A percentile compares a stretch with the other conserved stretches of the same genome.
These are phyloP conservation scores for Megathymus violae DNA, from an alignment of 1,140 invertebrate genomes.

Conservation along the genomic window DNA sequence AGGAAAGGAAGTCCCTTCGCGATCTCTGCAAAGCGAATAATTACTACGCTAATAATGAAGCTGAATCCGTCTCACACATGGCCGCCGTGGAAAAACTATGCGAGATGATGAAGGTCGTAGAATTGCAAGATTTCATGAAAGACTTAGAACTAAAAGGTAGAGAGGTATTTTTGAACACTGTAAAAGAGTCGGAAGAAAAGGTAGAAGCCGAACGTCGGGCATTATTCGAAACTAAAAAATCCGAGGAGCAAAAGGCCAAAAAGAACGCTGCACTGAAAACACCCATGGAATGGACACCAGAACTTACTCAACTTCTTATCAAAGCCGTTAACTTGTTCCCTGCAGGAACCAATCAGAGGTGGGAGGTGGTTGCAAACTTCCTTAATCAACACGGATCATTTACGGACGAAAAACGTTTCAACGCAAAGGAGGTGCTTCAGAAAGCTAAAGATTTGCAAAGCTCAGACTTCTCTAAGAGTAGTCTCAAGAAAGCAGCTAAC, in stretches of 20 bases:
- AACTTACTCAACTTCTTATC: slow-evolving; percentile 93
- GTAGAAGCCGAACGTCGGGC: slow-evolving; percentile 90
- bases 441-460: slow-evolving; percentile 98
- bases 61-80: slow-evolving; percentile 92
- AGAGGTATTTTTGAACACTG: slow-evolving; percentile 86
- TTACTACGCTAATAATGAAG: slow-evolving; percentile 91
- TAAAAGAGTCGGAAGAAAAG: slow-evolving; percentile 89
- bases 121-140: slow-evolving; percentile 91
- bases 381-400: slow-evolving; percentile 94
- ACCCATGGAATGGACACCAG: slow-evolving; percentile 90
- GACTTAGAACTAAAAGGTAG: slow-evolving; percentile 87
- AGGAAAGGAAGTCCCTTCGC: slow-evolving; percentile 93
- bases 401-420: slow-evolving; percentile 83
- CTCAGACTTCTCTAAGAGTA: slow-evolving; percentile 93
- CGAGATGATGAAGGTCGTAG: slow-evolving; percentile 88
- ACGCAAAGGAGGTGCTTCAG: slow-evolving; percentile 95
- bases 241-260: slow-evolving; percentile 70
- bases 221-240: slow-evolving; percentile 84
- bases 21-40: slow-evolving; percentile 94
- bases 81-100: slow-evolving; percentile 95
- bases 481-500: slow-evolving; percentile 93
- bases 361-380: slow-evolving; percentile 98
- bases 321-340: slow-evolving; percentile 98
- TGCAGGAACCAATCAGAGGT: slow-evolving; percentile 96
- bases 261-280: slow-evolving; percentile 73